Evolutionary conservation across 2,888 invertebrate species (phyloP).

Genomic region (Leptinotarsa tumamoca): DNA sequence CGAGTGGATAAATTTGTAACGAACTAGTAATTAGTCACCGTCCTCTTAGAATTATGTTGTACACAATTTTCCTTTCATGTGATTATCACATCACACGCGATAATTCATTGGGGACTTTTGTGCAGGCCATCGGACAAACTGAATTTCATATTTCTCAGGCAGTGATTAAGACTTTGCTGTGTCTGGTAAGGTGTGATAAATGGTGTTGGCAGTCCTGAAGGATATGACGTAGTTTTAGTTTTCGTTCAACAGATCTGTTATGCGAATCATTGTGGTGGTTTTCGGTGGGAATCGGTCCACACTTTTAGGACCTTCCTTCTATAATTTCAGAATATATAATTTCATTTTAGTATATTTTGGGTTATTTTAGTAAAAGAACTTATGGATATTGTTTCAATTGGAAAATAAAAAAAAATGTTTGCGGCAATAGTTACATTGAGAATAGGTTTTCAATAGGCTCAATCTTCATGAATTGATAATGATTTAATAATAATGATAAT

Average conservation of each 20-base stretch:
- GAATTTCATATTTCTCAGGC: conserved; percentile 49
- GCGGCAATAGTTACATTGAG: too few species aligned
- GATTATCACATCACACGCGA: conserved; percentile 41
- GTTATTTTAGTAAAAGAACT: too few species aligned
- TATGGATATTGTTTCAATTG: too few species aligned
- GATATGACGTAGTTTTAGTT: conserved; percentile 55
- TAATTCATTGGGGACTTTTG: conserved; percentile 37
- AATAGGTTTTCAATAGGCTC: too few species aligned
- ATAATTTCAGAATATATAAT: too few species aligned
- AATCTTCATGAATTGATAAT: too few species aligned
- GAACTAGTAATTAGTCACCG: conserved; percentile 9
- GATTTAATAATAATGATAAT: too few species aligned
- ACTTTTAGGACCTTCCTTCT: background rate
- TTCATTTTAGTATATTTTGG: too few species aligned
- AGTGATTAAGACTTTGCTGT: conserved; percentile 51
- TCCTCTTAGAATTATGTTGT: conserved; percentile 24
- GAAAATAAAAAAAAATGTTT: too few species aligned
- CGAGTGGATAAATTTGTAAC: conserved; percentile 15
- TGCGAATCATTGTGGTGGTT: background rate
- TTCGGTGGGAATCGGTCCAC: background rate
- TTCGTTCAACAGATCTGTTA: conserved; percentile 47
- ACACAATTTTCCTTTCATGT: conserved; percentile 29
- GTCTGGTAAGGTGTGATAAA: conserved; percentile 55
- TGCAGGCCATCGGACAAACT: conserved; percentile 41
- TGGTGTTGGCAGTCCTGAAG: conserved; percentile 57